Conservation (phyloP, 2,113 vertebrate genomes). For the Argyrosomus japonicus region DNA sequence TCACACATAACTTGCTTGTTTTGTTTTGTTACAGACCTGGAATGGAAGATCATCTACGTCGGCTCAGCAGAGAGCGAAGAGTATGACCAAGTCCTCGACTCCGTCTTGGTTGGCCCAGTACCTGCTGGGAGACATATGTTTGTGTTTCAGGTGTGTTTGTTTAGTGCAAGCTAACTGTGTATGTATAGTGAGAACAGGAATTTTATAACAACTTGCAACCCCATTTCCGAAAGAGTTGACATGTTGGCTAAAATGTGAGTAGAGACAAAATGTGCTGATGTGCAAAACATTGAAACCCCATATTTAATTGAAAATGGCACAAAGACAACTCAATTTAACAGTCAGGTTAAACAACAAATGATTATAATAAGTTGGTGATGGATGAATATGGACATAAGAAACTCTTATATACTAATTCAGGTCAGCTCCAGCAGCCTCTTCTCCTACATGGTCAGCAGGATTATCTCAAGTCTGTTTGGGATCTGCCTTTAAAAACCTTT, state of each 20-base stretch:
- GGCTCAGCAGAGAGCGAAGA: constrained; percentile 95
- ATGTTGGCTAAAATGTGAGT: too few species aligned
- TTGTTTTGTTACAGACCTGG: constrained; percentile 84
- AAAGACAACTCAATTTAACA: too few species aligned
- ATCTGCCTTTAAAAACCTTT: not conserved
- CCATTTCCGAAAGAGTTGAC: too few species aligned
- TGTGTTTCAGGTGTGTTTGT: constrained; percentile 89
- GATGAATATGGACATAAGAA: too few species aligned
- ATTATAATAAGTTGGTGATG: too few species aligned
- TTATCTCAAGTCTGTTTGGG: not conserved
- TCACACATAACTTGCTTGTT: not conserved
- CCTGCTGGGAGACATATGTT: constrained; percentile 95
- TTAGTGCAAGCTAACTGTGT: not conserved
- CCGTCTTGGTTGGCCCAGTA: constrained; percentile 92
- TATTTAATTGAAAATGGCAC: too few species aligned
- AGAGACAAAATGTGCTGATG: too few species aligned
- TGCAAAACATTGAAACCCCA: too few species aligned
- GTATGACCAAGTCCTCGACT: constrained; percentile 93
- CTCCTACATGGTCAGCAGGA: not conserved
- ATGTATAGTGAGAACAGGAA: not conserved
- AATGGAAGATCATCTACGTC: constrained; percentile 96
- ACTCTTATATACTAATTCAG: not conserved
- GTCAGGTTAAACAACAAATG: too few species aligned
- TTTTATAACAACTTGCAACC: not conserved
- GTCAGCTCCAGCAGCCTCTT: not conserved